Evolutionary conservation across 2,113 vertebrate genomes (phyloP).

Genomic region (Eudyptes chrysolophus): DNA sequence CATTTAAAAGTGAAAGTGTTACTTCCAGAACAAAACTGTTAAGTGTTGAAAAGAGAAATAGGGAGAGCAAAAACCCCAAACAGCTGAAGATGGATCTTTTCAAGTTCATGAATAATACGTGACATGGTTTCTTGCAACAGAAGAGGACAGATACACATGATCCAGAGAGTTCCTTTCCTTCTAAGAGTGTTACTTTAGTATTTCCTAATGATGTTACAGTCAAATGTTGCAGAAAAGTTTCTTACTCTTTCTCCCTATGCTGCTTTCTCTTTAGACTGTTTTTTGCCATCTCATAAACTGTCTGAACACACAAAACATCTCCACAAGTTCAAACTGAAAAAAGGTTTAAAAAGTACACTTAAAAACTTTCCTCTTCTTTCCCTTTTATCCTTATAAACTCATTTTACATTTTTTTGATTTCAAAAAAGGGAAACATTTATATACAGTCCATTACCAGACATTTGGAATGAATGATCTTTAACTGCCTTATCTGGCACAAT

Average conservation of each 20-base stretch:
- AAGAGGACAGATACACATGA: neutral
- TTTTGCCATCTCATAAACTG: neutral
- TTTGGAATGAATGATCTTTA: neutral
- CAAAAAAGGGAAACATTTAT: neutral
- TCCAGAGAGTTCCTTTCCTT: neutral
- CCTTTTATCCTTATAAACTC: neutral
- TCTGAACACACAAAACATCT: neutral
- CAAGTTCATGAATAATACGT: neutral
- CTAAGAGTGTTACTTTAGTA: neutral
- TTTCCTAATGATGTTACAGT: neutral
- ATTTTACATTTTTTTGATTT: neutral
- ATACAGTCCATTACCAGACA: neutral
- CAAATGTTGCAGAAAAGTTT: neutral
- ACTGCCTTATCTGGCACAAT: neutral
- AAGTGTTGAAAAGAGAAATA: constrained; percentile 19
- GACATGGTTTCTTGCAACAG: neutral
- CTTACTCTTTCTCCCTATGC: neutral
- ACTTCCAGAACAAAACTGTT: constrained; percentile 25
- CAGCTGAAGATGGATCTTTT: constrained; percentile 1
- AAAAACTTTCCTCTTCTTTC: neutral
- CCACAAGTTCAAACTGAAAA: neutral
- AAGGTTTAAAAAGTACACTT: neutral
- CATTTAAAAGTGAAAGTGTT: constrained; percentile 12
- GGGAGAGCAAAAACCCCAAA: neutral
- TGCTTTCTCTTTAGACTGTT: neutral